phyloP scores from a whole-genome alignment of 2,113 vertebrate genomes.

The Zingel zingel region DNA sequence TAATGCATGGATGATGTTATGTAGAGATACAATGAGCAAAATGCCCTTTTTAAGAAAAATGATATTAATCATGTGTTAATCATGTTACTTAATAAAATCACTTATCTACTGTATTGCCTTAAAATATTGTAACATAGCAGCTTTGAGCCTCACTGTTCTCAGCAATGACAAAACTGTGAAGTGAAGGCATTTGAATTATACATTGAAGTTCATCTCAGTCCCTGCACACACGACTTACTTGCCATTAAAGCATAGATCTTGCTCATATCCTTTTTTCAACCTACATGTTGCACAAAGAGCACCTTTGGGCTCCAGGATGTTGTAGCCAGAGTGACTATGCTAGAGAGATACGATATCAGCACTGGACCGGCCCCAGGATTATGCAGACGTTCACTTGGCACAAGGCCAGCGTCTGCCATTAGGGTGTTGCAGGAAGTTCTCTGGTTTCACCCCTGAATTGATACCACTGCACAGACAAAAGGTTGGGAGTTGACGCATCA shows the following conservation, averaged over 20 bases:
- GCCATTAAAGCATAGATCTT: not conserved
- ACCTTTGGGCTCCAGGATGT: not conserved
- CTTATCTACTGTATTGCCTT: not conserved
- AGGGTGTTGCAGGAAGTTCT: conserved; percentile 57
- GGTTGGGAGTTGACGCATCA: conserved; percentile 35
- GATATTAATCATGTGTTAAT: accelerated
- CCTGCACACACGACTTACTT: not conserved
- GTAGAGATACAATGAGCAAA: not conserved
- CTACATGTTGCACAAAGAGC: conserved; percentile 4
- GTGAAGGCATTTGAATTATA: conserved; percentile 31
- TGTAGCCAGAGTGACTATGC: not conserved
- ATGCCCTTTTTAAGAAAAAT: not conserved
- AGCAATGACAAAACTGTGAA: not conserved
- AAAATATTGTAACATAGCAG: not conserved
- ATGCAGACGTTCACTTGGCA: conserved; percentile 26
- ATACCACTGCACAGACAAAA: conserved; percentile 55
- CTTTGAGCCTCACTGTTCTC: not conserved
- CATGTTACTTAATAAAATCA: not conserved
- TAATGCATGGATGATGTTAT: not conserved
- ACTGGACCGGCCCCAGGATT: conserved; percentile 14
- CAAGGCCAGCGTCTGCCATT: conserved; percentile 24
- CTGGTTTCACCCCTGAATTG: conserved; percentile 32
- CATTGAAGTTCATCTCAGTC: not conserved
- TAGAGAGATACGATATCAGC: conserved; percentile 36
- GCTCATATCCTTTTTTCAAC: conserved; percentile 7